phyloP scores from a whole-genome alignment of 2,113 vertebrate genomes.

The Lipophrys pholis region DNA sequence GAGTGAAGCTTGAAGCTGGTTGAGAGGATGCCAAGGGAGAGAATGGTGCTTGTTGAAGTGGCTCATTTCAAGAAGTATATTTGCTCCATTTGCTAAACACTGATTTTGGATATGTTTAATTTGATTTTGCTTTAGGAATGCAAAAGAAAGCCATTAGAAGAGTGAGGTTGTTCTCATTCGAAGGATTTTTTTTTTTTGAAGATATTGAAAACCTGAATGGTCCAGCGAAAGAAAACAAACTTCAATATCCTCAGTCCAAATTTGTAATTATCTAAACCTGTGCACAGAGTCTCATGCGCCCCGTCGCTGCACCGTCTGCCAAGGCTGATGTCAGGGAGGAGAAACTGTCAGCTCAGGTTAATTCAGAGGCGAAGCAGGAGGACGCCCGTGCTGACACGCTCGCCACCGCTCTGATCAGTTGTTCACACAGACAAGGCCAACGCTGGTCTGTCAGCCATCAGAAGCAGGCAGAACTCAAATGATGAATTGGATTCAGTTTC shows the following conservation, averaged over 20 bases:
- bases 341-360: slow-evolving; percentile 53
- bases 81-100: too few species aligned
- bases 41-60: neutral
- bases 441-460: neutral
- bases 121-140: too few species aligned
- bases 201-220: too few species aligned
- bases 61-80: too few species aligned
- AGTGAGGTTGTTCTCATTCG: too few species aligned
- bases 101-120: too few species aligned
- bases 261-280: slow-evolving; percentile 47
- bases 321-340: slow-evolving; percentile 22
- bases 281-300: neutral
- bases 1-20: neutral
- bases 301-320: slow-evolving; percentile 51
- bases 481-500: neutral
- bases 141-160: too few species aligned
- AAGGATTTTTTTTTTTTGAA: too few species aligned
- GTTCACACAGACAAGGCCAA: slow-evolving; percentile 27
- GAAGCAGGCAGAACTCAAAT: neutral
- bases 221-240: too few species aligned
- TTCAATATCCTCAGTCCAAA: too few species aligned
- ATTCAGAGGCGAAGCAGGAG: slow-evolving; percentile 21
- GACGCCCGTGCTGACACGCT: neutral
- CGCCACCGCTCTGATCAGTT: slow-evolving; percentile 11
- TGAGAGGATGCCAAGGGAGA: neutral